Evolutionary conservation across 2,797 vertebrate genomes (phyloP).

Genomic region (Brotula barbata): DNA sequence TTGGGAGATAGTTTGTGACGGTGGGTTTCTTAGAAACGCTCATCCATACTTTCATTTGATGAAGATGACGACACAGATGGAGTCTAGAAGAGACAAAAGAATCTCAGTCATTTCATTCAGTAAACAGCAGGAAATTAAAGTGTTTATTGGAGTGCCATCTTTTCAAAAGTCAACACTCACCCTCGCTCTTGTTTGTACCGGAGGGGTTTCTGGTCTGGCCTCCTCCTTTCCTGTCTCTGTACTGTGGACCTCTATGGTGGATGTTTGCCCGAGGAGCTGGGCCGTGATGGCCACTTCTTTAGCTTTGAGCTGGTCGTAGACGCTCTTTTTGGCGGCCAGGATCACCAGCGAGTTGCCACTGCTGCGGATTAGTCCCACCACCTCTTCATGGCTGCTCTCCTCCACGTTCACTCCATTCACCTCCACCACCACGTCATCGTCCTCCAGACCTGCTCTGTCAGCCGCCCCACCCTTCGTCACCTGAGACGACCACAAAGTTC

Average conservation of each 20-base stretch:
- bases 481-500: too few relatives aligned
- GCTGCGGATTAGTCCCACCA: conserved; percentile 80
- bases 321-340: conserved; percentile 81
- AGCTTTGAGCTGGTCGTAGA: conserved; percentile 81
- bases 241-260: conserved; percentile 33
- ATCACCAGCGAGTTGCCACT: conserved; percentile 80
- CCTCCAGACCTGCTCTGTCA: conserved; percentile 81
- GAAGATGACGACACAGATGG: conserved; percentile 70
- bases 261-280: conserved; percentile 50
- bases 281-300: conserved; percentile 79
- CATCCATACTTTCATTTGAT: conserved; percentile 57
- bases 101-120: conserved; percentile 1
- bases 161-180: conserved; percentile 57
- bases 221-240: not conserved
- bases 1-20: not conserved
- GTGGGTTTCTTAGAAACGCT: conserved; percentile 66
- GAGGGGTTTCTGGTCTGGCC: conserved; percentile 42
- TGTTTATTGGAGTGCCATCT: not conserved
- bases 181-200: conserved; percentile 58
- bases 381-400: conserved; percentile 80
- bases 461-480: conserved; percentile 82
- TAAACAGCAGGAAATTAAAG: not conserved
- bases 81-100: conserved; percentile 57
- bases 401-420: conserved; percentile 86
- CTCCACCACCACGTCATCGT: conserved; percentile 86